phyloP scores from a whole-genome alignment of 2,113 vertebrate species.

The Aythya baeri region DNA sequence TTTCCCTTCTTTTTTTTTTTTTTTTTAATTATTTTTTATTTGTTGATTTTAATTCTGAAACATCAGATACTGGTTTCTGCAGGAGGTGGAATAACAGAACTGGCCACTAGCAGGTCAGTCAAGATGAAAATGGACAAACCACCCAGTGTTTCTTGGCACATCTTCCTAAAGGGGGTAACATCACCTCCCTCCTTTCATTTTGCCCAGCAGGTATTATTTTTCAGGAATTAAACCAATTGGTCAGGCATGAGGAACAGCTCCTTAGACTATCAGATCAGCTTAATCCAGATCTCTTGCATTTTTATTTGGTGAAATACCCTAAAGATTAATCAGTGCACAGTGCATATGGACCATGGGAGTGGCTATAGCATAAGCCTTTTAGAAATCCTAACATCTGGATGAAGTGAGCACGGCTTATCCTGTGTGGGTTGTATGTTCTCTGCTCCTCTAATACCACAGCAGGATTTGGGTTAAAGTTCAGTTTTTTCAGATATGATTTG shows the following conservation, averaged over 20 bases:
- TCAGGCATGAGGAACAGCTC: neutral
- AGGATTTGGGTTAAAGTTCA: slow-evolving; percentile 25
- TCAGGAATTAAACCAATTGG: neutral
- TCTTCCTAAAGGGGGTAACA: neutral
- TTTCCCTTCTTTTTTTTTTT: neutral
- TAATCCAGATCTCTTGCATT: slow-evolving; percentile 21
- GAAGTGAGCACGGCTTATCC: neutral
- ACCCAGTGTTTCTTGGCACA: neutral
- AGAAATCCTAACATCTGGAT: slow-evolving; percentile 33
- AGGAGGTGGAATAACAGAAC: neutral
- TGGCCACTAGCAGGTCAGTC: neutral
- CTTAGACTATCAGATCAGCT: neutral
- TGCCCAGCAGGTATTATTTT: neutral
- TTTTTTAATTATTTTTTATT: too few species aligned
- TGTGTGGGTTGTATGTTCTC: neutral
- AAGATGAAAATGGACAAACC: neutral
- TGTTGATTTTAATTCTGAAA: neutral
- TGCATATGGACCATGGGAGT: neutral
- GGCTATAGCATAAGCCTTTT: slow-evolving; percentile 20
- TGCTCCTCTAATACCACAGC: neutral
- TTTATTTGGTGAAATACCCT: slow-evolving; percentile 22
- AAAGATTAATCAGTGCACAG: slow-evolving; percentile 12
- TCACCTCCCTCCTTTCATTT: neutral
- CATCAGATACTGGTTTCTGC: neutral
- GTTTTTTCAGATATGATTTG: slow-evolving; percentile 2